Percentiles rank a stretch among this genome's conserved stretches.
phyloP scores from a whole-genome alignment of 2,113 vertebrate species.

The Macrotis lagotis region DNA sequence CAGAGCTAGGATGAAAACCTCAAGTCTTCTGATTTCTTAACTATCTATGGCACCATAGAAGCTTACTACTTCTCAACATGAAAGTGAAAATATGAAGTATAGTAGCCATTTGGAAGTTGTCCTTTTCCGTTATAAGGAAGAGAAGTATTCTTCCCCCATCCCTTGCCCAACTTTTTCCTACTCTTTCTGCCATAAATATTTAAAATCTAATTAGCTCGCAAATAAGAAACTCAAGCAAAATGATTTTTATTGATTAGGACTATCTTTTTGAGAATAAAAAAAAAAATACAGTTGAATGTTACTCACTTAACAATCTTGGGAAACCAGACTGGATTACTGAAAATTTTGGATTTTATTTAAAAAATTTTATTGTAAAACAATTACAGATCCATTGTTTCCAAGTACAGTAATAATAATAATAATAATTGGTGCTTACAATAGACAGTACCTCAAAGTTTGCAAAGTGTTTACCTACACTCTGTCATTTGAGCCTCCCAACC shows the following conservation, averaged over 20 bases:
- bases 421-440: background rate
- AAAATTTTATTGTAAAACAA: too few relatives aligned
- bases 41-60: background rate
- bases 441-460: background rate
- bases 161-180: background rate
- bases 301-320: background rate
- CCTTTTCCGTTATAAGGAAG: background rate
- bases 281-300: background rate
- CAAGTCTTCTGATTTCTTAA: background rate
- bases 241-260: constrained; percentile 6
- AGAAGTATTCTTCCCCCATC: accelerated
- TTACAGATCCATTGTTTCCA: too few relatives aligned
- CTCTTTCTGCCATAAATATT: background rate
- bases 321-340: constrained; percentile 4
- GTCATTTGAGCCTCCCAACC: background rate
- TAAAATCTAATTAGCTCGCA: background rate
- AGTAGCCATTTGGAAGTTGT: background rate
- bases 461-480: background rate
- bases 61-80: background rate
- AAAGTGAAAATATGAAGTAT: background rate
- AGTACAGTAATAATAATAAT: background rate
- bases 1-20: background rate
- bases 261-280: constrained; percentile 12
- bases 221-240: background rate
- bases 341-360: background rate